Evolutionary conservation across 2,797 vertebrate genomes (phyloP).

Genomic region (Channallabes apus): DNA sequence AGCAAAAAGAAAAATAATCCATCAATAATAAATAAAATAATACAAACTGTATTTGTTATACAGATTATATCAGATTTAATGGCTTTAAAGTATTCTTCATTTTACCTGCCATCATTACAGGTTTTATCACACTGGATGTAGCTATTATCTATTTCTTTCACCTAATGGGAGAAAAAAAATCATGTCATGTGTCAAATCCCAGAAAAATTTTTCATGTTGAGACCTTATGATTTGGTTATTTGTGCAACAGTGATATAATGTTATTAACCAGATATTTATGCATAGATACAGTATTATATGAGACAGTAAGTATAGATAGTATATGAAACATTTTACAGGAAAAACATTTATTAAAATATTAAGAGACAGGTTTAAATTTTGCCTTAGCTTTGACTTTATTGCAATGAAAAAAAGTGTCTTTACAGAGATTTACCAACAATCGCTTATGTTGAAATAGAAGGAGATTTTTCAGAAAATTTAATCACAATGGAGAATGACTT

Average conservation of each 20-base stretch:
- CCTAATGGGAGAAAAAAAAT: conserved; percentile 18
- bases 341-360: not conserved
- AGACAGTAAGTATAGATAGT: not conserved
- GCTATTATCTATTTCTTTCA: not conserved
- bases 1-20: not conserved
- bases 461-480: conserved; percentile 16
- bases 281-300: not conserved
- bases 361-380: not conserved
- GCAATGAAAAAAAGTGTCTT: not conserved
- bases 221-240: no score
- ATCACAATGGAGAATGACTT: conserved; percentile 32
- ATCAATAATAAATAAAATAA: not conserved
- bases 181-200: not conserved
- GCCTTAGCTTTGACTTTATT: not conserved
- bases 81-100: not conserved
- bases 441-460: not conserved
- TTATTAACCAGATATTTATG: not conserved
- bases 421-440: not conserved
- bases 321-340: not conserved
- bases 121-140: not conserved
- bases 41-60: not conserved
- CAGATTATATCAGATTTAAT: not conserved
- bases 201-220: not conserved
- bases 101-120: conserved; percentile 75
- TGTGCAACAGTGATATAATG: not conserved